Percentiles rank a stretch among this genome's conserved stretches.
phyloP scores from a whole-genome alignment of 2,113 vertebrate species.

The Chionis minor region DNA sequence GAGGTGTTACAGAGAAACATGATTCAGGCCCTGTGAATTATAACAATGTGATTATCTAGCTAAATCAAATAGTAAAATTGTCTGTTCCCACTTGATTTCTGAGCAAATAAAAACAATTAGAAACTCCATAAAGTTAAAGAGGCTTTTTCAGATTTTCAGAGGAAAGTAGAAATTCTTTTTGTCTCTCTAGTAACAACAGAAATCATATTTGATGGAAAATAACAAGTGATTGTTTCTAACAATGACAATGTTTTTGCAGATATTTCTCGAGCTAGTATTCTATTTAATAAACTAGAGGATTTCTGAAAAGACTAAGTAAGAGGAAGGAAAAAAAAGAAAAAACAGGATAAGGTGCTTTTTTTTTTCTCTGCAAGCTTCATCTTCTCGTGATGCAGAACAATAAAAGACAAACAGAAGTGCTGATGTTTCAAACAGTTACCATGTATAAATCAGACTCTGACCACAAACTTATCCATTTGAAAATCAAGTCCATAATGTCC shows the following conservation, averaged over 20 bases:
- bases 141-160: neutral
- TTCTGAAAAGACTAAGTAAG: neutral
- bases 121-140: neutral
- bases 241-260: neutral
- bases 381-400: no score
- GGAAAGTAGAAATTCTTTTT: neutral
- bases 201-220: neutral
- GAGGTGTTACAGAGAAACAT: neutral
- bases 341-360: no score
- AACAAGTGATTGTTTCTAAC: neutral
- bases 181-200: neutral
- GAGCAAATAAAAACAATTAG: neutral
- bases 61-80: neutral
- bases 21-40: neutral
- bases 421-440: no score
- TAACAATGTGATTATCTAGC: neutral
- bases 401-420: no score
- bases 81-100: neutral
- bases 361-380: no score
- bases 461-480: no score
- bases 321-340: no score
- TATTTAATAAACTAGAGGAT: neutral
- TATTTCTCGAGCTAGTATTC: neutral
- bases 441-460: no score
- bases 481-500: no score